A percentile compares a stretch with the other conserved stretches of the same genome.
phyloP scores from a whole-genome alignment of 2,888 invertebrate genomes.

The Eupithecia vulgata region DNA sequence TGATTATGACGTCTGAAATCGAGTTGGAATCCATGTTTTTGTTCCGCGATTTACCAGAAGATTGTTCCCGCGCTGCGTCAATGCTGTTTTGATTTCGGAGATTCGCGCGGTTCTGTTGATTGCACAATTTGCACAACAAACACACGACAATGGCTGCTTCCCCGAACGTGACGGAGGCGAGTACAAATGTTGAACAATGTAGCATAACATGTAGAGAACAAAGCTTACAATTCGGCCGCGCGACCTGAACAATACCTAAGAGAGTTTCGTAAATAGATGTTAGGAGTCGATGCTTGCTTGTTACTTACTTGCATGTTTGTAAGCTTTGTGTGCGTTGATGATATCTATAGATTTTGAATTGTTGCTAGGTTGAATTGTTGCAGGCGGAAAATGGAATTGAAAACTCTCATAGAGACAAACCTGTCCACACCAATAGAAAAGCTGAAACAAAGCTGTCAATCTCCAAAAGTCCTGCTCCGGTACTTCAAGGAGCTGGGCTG shows the following conservation, averaged over 20 bases:
- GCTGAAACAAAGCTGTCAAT: too few relatives aligned
- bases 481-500: too few relatives aligned
- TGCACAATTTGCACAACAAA: slow-evolving; percentile 65
- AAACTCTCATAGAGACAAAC: too few relatives aligned
- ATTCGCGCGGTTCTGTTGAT: slow-evolving; percentile 64
- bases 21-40: slow-evolving; percentile 28
- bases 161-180: slow-evolving; percentile 73
- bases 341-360: slow-evolving; percentile 22
- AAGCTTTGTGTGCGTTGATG: slow-evolving; percentile 25
- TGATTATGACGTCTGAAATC: not conserved
- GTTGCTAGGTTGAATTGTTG: slow-evolving; percentile 20
- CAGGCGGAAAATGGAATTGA: too few relatives aligned
- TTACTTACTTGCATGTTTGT: slow-evolving; percentile 45
- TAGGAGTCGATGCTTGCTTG: slow-evolving; percentile 47
- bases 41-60: slow-evolving; percentile 36
- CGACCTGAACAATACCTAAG: slow-evolving; percentile 72
- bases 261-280: slow-evolving; percentile 61
- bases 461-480: too few relatives aligned
- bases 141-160: slow-evolving; percentile 80
- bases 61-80: slow-evolving; percentile 58
- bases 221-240: slow-evolving; percentile 69
- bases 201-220: slow-evolving; percentile 62
- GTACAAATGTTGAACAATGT: slow-evolving; percentile 80
- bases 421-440: too few relatives aligned
- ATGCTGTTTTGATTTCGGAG: slow-evolving; percentile 70